Base-by-base conservation (phyloP, 2,888 invertebrate genomes). In the Machimus atricapillus region DNA sequence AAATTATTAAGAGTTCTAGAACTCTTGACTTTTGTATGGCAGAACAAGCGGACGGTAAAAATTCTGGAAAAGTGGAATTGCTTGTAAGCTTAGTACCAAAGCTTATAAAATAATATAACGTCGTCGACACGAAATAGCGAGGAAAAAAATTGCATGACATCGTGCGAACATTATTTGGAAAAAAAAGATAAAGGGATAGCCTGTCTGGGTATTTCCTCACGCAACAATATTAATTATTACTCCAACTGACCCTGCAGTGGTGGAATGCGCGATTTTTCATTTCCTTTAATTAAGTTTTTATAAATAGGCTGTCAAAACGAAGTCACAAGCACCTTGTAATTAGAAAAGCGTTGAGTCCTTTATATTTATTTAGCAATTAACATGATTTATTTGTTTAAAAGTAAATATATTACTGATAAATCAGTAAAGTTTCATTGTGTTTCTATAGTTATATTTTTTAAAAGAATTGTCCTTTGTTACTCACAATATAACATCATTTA, bases 201-300 rank as follows among this genome's bases (percentile, higher is more conserved):
- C 46, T 58, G 27, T 66, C 66, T 87, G 79, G 46, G 40, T 74
- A 76, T 85, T 87, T 88, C 85, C 90, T n/a, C 91, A 91, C 90
- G 91, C 91, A 91, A 91, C 91, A 91, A 91, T 91, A 91, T 91
- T 91, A 91, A 91, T 91, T 91, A 91, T 90, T 89, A 89, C 89
- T 89, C 52, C 52, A 79, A 56, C 27, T 79, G 52, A 37, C 43
- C 40, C 40, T 77, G 34, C 37, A 43, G 40, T 23, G 43, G n/a
- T 5, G 43, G 78, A 77, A 77, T 58, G 58, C 23, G 23, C 23
- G 58, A 66, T 66, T 66, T 66, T 66, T 23, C 66, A 66, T 23
- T 66, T 66, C 23, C 66, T 27, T 23, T 66, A 27, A 66, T 66
- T 66, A 66, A 66, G 27, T 27, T 66, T 66, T 27, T 66, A 66